Percentiles rank a stretch among this genome's conserved stretches.
These are phyloP conservation scores for Harpegnathos saltator DNA, from an alignment of 1,140 invertebrate genomes.

Conservation along the genomic window DNA sequence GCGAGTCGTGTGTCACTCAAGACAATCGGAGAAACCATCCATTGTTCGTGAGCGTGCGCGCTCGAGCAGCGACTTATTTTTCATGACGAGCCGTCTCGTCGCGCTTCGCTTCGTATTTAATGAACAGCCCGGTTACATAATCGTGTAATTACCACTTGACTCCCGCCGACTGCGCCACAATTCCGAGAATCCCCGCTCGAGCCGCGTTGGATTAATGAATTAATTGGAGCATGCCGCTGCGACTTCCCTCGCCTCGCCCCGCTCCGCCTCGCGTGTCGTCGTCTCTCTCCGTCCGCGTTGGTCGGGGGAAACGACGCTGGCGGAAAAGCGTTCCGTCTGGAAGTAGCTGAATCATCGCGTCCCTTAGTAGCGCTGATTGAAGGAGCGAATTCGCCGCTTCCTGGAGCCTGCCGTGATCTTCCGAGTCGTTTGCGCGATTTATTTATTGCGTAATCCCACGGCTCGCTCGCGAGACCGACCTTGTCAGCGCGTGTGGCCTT, in stretches of 20 bases:
- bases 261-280: background rate
- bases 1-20: background rate
- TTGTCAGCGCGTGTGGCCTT: too few species aligned
- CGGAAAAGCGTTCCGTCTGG: background rate
- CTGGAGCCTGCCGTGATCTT: background rate
- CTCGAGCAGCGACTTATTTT: conserved; percentile 6
- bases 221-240: conserved; percentile 30
- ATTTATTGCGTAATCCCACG: conserved; percentile 14
- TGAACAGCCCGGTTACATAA: conserved; percentile 69
- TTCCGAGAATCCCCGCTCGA: conserved; percentile 67
- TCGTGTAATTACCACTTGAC: conserved; percentile 76
- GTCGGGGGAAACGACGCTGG: background rate
- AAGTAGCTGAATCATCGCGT: background rate
- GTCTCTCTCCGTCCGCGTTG: background rate
- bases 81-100: background rate
- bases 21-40: background rate
- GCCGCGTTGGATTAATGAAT: conserved; percentile 27
- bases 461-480: too few species aligned
- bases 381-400: background rate
- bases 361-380: background rate
- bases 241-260: background rate
- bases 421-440: conserved; percentile 13
- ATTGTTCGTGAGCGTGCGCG: too few species aligned
- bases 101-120: conserved; percentile 58
- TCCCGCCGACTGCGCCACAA: conserved; percentile 50